Evolutionary conservation across 2,797 vertebrate species (phyloP).

Genomic region (Hirundo rustica): DNA sequence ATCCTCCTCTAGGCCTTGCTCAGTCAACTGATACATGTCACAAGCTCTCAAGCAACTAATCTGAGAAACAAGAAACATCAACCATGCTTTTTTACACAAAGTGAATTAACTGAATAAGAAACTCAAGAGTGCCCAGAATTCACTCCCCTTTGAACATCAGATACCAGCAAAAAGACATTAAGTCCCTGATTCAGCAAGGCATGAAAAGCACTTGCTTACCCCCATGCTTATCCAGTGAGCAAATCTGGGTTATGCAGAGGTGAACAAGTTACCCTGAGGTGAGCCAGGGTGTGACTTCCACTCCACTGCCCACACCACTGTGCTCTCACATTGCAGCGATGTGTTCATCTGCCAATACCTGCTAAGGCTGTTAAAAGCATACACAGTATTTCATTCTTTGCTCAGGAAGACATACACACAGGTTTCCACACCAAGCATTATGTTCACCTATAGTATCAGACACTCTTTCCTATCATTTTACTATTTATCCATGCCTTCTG

Average conservation of each 20-base stretch:
- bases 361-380: neutral
- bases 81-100: neutral
- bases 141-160: neutral
- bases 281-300: slow-evolving; percentile 47
- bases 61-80: slow-evolving; percentile 8
- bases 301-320: neutral
- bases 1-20: neutral
- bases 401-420: neutral
- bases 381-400: neutral
- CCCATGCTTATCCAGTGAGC: neutral
- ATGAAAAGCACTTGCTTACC: slow-evolving; percentile 55
- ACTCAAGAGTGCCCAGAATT: neutral
- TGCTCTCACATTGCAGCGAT: neutral
- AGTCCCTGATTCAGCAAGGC: slow-evolving; percentile 28
- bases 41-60: slow-evolving; percentile 1
- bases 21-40: neutral
- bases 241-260: slow-evolving; percentile 49
- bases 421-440: neutral
- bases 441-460: neutral
- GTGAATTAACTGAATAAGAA: neutral
- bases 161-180: slow-evolving; percentile 38
- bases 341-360: neutral
- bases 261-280: slow-evolving; percentile 37
- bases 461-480: neutral
- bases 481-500: neutral